A percentile compares a stretch with the other conserved stretches of the same genome.
Evolutionary conservation across 2,888 invertebrate genomes (phyloP).

Genomic region (Ochropleura leucogaster): DNA sequence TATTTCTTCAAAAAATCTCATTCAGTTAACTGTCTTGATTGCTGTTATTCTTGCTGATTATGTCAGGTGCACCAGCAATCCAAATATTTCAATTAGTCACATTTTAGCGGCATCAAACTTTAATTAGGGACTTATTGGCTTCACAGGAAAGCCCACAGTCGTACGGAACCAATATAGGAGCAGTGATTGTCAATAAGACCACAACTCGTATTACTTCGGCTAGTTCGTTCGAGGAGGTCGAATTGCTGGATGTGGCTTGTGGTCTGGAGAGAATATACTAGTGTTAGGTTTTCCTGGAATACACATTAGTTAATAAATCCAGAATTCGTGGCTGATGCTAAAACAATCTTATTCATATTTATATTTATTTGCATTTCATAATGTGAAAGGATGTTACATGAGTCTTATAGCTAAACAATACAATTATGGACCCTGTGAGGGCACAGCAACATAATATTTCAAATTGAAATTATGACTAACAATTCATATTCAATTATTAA

Average conservation of each 20-base stretch:
- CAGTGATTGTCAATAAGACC: conserved; percentile 63
- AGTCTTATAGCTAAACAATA: no score
- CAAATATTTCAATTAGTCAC: conserved; percentile 25
- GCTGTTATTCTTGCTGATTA: background rate
- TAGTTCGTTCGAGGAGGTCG: background rate
- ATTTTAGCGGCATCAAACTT: conserved; percentile 14
- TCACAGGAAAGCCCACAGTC: conserved; percentile 29
- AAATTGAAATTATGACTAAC: no score
- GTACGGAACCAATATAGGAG: conserved; percentile 45
- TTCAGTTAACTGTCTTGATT: background rate
- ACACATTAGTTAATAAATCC: no score
- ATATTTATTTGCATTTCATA: no score
- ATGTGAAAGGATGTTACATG: no score
- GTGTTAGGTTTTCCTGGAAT: background rate
- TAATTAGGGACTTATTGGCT: conserved; percentile 38
- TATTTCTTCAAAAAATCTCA: background rate
- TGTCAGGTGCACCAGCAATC: background rate
- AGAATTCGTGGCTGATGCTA: no score
- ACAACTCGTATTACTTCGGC: conserved; percentile 47
- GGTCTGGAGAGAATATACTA: background rate
- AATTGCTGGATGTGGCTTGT: conserved; percentile 28
- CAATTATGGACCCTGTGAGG: no score
- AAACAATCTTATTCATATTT: no score
- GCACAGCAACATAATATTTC: no score
- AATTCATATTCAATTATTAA: no score